Evolutionary conservation across 2,888 invertebrate genomes (phyloP).

Genomic region (Nomada ruficornis): DNA sequence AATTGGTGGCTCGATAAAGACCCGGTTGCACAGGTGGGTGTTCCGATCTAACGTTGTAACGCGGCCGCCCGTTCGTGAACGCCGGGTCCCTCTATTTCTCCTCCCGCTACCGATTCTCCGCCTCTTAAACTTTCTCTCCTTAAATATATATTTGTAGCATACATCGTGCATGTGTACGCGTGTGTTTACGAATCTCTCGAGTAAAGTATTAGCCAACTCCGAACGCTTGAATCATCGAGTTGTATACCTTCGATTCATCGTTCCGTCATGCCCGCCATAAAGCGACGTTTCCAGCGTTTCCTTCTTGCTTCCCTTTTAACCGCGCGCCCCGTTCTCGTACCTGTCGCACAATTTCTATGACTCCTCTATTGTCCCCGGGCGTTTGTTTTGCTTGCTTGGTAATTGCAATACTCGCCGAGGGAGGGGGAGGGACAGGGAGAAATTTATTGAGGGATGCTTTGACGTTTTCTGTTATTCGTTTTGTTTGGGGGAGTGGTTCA

Average conservation of each 20-base stretch:
- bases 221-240: conserved; percentile 72
- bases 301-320: not conserved
- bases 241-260: conserved; percentile 69
- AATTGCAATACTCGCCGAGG: too few relatives aligned
- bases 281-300: conserved; percentile 1
- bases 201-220: conserved; percentile 74
- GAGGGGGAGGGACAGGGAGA: too few relatives aligned
- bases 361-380: too few relatives aligned
- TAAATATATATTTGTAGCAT: too few relatives aligned
- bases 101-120: not conserved
- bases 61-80: conserved; percentile 65
- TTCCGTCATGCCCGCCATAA: conserved; percentile 31
- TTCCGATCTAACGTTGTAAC: conserved; percentile 74
- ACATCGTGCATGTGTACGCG: conserved; percentile 4
- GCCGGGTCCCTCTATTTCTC: not conserved
- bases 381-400: too few relatives aligned
- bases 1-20: conserved; percentile 83
- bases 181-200: conserved; percentile 77
- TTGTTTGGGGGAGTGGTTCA: too few relatives aligned
- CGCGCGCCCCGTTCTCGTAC: too few relatives aligned
- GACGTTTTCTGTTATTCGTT: too few relatives aligned
- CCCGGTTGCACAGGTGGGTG: conserved; percentile 75
- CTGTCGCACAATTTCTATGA: too few relatives aligned
- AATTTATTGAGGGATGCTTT: too few relatives aligned
- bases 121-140: too few relatives aligned